A percentile compares a stretch with the other conserved stretches of the same genome.
phyloP scores from a whole-genome alignment of 2,113 vertebrate species.

The Ptyas mucosa region DNA sequence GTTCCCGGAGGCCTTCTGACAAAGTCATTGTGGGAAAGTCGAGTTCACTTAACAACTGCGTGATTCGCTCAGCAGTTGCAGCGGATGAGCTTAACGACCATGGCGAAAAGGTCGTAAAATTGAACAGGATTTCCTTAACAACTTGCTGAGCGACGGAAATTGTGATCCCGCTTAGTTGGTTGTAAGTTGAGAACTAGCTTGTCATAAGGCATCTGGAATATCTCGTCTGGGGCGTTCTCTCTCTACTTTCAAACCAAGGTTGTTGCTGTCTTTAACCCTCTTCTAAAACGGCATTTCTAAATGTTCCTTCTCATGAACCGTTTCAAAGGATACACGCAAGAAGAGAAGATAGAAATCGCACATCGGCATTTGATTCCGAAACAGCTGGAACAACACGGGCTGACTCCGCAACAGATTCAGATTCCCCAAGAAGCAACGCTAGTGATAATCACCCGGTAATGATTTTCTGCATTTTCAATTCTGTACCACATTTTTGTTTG shows the following conservation, averaged over 20 bases:
- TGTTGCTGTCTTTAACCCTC: not conserved
- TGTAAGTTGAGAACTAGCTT: not conserved
- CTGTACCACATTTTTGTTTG: not conserved
- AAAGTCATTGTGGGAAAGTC: no score
- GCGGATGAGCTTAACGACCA: no score
- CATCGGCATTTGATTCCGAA: constrained; percentile 93
- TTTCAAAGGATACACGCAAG: constrained; percentile 88
- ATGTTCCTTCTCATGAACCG: not conserved
- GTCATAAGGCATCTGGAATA: not conserved
- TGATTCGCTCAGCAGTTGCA: no score
- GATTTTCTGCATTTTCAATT: not conserved
- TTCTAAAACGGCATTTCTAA: not conserved
- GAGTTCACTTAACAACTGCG: no score
- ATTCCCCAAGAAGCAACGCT: constrained; percentile 86
- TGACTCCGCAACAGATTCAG: constrained; percentile 89
- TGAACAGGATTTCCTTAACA: no score
- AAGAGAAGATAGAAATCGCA: constrained; percentile 96
- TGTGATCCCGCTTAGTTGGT: no score
- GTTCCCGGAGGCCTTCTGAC: no score
- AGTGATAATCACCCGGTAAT: constrained; percentile 82
- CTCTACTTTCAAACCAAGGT: no score
- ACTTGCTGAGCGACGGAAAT: no score
- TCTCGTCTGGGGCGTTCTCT: not conserved
- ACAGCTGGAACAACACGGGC: constrained; percentile 90
- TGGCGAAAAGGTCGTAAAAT: no score